A percentile compares a stretch with the other conserved stretches of the same genome.
Evolutionary conservation across 2,797 vertebrate genomes (phyloP).

Genomic region (Betta splendens): DNA sequence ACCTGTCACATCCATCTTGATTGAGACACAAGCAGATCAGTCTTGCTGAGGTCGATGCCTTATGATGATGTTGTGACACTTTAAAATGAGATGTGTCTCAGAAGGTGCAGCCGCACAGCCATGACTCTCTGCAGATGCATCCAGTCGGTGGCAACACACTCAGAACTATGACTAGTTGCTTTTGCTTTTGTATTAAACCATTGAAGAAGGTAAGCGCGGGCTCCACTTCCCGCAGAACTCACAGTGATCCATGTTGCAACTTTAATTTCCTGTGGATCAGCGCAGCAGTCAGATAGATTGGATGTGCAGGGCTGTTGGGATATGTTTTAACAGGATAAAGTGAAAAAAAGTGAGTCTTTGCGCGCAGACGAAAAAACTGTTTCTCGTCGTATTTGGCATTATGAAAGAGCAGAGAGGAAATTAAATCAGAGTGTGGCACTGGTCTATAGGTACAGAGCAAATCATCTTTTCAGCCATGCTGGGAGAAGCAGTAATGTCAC

Average conservation of each 20-base stretch:
- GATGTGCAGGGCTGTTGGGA: constrained; percentile 12
- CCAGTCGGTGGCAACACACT: background rate
- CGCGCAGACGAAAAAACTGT: background rate
- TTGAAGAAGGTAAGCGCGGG: background rate
- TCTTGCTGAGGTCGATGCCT: constrained; percentile 64
- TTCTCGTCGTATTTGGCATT: constrained; percentile 26
- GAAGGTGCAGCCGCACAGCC: background rate
- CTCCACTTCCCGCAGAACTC: background rate
- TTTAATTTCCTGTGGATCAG: constrained; percentile 17
- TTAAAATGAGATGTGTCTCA: constrained; percentile 19
- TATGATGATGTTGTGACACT: constrained; percentile 70
- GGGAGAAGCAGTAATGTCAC: constrained; percentile 32
- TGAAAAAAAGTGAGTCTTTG: constrained; percentile 1
- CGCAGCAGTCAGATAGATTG: constrained; percentile 26
- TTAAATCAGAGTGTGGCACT: constrained; percentile 26
- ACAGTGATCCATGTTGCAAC: constrained; percentile 17
- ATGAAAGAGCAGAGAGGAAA: constrained; percentile 26
- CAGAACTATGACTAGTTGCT: background rate
- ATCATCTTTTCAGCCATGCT: constrained; percentile 33
- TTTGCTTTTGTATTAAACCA: constrained; percentile 4
- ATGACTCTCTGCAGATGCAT: background rate
- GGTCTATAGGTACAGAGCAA: constrained; percentile 36
- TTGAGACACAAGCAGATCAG: constrained; percentile 61
- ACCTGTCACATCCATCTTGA: constrained; percentile 53
- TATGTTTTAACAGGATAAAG: constrained; percentile 17